phyloP scores from a whole-genome alignment of 2,797 vertebrate species.

The Ispidina picta region DNA sequence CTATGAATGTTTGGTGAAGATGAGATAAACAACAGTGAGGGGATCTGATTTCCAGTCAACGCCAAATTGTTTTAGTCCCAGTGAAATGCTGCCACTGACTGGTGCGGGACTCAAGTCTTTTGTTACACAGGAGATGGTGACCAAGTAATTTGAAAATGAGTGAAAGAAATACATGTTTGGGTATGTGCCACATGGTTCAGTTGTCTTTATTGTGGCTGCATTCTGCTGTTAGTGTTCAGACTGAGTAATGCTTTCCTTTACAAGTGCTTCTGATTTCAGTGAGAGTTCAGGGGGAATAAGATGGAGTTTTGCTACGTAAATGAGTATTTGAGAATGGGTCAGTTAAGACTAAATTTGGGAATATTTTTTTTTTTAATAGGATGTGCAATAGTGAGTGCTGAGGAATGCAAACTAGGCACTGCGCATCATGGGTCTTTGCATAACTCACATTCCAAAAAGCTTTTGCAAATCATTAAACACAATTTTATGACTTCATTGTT shows the following conservation, averaged over 20 bases:
- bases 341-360: background rate
- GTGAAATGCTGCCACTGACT: background rate
- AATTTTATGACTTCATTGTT: constrained; percentile 5
- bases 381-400: background rate
- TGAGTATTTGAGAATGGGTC: background rate
- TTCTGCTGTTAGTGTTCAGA: accelerated
- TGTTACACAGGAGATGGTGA: background rate
- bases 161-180: background rate
- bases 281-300: background rate
- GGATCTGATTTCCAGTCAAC: background rate
- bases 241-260: background rate
- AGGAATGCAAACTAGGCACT: background rate
- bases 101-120: background rate
- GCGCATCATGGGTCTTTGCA: background rate
- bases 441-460: background rate
- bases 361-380: background rate
- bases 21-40: background rate
- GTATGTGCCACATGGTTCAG: background rate
- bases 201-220: background rate
- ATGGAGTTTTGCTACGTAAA: background rate
- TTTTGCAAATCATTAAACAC: constrained; percentile 22
- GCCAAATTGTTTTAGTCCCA: background rate
- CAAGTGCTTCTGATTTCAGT: background rate
- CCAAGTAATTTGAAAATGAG: background rate
- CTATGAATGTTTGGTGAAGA: constrained; percentile 23